Evolutionary conservation across 2,888 invertebrate genomes (phyloP).

Genomic region (Latrodectus hesperus): DNA sequence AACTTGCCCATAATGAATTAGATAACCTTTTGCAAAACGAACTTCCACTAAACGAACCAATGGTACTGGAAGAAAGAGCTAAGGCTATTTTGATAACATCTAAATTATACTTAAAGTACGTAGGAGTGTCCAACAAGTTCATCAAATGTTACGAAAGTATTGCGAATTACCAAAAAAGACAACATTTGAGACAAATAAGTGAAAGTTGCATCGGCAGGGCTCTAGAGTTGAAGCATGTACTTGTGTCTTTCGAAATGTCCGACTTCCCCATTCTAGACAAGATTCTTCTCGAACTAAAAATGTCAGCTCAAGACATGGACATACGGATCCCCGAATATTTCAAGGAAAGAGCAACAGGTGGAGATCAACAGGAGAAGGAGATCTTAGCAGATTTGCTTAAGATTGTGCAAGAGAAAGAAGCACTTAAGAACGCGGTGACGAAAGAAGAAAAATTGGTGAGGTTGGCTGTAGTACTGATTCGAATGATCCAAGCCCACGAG

Average conservation of each 20-base stretch:
- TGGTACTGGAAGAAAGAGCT: constrained; percentile 7
- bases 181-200: constrained; percentile 12
- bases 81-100: constrained; percentile 25
- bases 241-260: constrained; percentile 23
- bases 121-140: constrained; percentile 32
- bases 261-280: constrained; percentile 52
- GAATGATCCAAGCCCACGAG: constrained; percentile 46
- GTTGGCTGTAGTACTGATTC: constrained; percentile 24
- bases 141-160: constrained; percentile 43
- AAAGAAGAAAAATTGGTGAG: constrained; percentile 20
- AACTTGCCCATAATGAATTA: constrained; percentile 15
- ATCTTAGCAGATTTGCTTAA: background rate
- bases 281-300: constrained; percentile 17
- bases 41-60: background rate
- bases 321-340: constrained; percentile 48
- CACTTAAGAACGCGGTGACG: background rate
- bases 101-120: constrained; percentile 37
- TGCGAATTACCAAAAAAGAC: constrained; percentile 43
- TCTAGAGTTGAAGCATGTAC: constrained; percentile 50
- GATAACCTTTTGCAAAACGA: constrained; percentile 20
- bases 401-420: background rate
- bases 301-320: constrained; percentile 39
- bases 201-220: constrained; percentile 43
- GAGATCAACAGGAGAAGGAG: background rate
- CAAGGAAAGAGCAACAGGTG: background rate